Evolutionary conservation across 2,888 invertebrate species (phyloP).

Genomic region (Dorcus parallelipipedus): DNA sequence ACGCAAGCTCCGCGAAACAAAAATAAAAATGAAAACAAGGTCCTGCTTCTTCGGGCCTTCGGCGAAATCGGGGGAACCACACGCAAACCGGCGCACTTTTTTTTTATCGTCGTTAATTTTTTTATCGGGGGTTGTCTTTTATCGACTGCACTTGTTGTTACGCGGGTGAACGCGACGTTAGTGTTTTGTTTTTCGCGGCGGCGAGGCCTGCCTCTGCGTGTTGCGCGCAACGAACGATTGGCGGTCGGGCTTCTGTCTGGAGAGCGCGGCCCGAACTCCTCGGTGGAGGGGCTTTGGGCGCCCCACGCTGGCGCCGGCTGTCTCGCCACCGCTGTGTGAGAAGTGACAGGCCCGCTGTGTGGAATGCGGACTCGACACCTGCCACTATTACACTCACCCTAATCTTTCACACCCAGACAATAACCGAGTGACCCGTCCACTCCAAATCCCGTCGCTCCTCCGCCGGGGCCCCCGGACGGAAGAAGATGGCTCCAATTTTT

Average conservation of each 20-base stretch:
- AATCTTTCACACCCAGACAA: constrained; percentile 19
- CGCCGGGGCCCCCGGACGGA: neutral
- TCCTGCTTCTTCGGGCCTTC: no score
- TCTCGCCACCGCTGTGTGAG: constrained; percentile 55
- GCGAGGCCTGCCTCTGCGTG: neutral
- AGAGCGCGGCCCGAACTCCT: constrained; percentile 44
- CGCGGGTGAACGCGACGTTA: neutral
- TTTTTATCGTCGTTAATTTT: no score
- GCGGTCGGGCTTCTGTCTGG: constrained; percentile 29
- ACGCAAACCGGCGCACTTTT: no score
- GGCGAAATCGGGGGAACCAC: no score
- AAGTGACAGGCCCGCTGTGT: constrained; percentile 55
- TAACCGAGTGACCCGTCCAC: constrained; percentile 1
- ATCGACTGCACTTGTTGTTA: neutral
- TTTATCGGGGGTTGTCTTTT: no score
- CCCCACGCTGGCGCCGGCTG: constrained; percentile 54
- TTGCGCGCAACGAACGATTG: constrained; percentile 1
- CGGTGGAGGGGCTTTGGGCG: constrained; percentile 55
- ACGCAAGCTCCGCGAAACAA: neutral
- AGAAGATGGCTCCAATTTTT: neutral
- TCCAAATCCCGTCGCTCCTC: neutral
- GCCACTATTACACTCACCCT: constrained; percentile 27
- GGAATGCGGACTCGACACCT: constrained; percentile 45
- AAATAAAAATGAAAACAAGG: neutral
- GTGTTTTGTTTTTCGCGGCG: constrained; percentile 1